A percentile compares a stretch with the other conserved stretches of the same genome.
Conservation (phyloP, 2,797 vertebrate species). For the Scyliorhinus canicula region DNA sequence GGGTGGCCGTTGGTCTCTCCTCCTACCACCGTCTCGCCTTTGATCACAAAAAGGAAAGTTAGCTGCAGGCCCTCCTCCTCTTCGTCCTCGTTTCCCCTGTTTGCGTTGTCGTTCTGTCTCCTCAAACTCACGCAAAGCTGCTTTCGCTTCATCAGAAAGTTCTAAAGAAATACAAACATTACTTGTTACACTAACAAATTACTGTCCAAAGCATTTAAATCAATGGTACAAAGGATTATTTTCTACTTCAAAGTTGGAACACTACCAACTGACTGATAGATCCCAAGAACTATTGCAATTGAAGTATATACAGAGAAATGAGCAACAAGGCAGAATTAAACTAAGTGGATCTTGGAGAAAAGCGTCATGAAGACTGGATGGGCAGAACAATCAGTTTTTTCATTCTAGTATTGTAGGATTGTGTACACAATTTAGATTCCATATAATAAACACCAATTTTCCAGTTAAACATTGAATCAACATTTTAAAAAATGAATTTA, state of each 20-base stretch:
- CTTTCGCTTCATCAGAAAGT: constrained; percentile 92
- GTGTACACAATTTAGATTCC: not conserved
- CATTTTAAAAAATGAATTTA: not conserved
- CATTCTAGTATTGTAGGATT: not conserved
- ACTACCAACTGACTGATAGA: not conserved
- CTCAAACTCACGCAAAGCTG: constrained; percentile 83
- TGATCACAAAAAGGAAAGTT: constrained; percentile 66
- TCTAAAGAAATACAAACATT: constrained; percentile 57
- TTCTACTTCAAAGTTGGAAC: not conserved
- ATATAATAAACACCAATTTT: not conserved
- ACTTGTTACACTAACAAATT: no score
- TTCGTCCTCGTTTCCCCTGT: constrained; percentile 62
- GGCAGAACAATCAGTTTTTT: not conserved
- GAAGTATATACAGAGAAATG: not conserved
- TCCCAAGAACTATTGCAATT: not conserved
- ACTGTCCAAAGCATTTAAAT: not conserved
- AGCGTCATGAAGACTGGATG: not conserved
- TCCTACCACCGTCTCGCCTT: constrained; percentile 65
- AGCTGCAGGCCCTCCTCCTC: constrained; percentile 54
- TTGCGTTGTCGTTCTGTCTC: constrained; percentile 81
- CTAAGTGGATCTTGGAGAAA: not conserved
- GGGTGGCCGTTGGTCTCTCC: constrained; percentile 73
- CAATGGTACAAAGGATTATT: not conserved
- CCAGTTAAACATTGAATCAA: not conserved
- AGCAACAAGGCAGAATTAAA: not conserved